Evolutionary conservation across 2,888 invertebrate genomes (phyloP), one percentile per base, ranked within the genome.

Genomic region (Gymnoscelis rufifasciata): DNA sequence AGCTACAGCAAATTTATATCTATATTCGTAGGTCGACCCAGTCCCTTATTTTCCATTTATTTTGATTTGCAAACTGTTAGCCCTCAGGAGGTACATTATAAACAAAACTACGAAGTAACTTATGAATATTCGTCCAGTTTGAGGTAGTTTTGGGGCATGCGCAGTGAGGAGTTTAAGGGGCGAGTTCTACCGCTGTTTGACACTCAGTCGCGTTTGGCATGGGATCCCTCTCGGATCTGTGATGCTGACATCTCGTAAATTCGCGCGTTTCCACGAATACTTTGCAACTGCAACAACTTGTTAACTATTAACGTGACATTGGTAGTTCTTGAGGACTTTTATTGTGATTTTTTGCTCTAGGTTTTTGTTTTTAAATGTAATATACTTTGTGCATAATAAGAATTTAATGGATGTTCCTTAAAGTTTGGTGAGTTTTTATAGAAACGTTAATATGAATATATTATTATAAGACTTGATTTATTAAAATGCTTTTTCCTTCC

Each of bases 61-160:
- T 66, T 64, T 65, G 70, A 66, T 71, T 71, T 64, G 52, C 35
- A 53, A 64, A 60, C 61, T n/a, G 35, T 23, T 57, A 51, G 26
- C 38, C 62, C 67, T 64, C 68, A 30, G 42, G 66, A 71, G 77
- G 47, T 67, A 66, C 71, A 79, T 80, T 69, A 59, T 71, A 75
- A 78, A 77, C 73, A 76, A 81, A 81, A 82, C 76, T 81, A 76
- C 74, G 76, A 79, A 79, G 68, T 77, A 78, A 83, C 80, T 84
- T 83, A 78, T 78, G 76, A 81, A 80, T 81, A 80, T 83, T 78
- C 72, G 59, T 68, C 66, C 58, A 60, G 57, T 64, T 74, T 76
- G 78, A 83, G 82, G 77, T 79, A 83, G 82, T 83, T 71, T 54
- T 38, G 53, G 79, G 58, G 82, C 86, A 81, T 80, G 87, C 86